Percentiles rank a stretch among this genome's conserved stretches.
Evolutionary conservation across 2,888 invertebrate genomes (phyloP).

Genomic region (Gymnoscelis rufifasciata): DNA sequence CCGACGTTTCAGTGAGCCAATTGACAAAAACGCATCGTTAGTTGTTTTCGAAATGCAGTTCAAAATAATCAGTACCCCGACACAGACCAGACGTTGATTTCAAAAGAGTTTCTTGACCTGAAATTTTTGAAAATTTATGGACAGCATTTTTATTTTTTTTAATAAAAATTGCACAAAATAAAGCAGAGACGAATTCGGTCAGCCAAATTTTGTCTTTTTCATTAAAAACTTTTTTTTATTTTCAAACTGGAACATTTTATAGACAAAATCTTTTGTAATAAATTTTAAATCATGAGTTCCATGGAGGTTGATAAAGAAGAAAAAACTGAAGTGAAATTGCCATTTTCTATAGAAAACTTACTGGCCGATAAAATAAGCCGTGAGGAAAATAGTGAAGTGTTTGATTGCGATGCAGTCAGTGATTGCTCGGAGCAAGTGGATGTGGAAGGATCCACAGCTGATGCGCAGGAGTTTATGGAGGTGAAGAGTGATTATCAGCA

Average conservation of each 20-base stretch:
- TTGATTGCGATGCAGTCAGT: constrained; percentile 47
- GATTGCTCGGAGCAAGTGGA: constrained; percentile 63
- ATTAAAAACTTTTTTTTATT: too few relatives aligned
- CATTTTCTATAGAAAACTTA: constrained; percentile 68
- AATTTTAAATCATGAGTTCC: too few relatives aligned
- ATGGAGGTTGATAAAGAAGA: constrained; percentile 51
- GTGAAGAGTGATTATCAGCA: constrained; percentile 58
- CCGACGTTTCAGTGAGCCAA: constrained; percentile 63
- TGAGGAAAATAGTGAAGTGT: constrained; percentile 37
- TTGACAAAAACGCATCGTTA: constrained; percentile 75
- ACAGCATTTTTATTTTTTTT: too few relatives aligned
- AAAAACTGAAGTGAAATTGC: constrained; percentile 52
- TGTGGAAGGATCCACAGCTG: constrained; percentile 59
- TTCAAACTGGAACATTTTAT: too few relatives aligned
- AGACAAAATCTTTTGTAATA: too few relatives aligned
- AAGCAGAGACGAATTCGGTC: too few relatives aligned
- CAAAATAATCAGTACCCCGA: constrained; percentile 3
- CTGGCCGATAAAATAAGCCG: constrained; percentile 58
- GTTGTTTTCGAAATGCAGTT: constrained; percentile 47
- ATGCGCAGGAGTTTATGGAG: constrained; percentile 51
- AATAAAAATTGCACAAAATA: too few relatives aligned
- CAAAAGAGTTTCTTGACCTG: too few relatives aligned
- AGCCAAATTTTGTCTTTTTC: too few relatives aligned
- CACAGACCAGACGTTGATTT: constrained; percentile 5
- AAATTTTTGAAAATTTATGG: too few relatives aligned